phyloP scores from a whole-genome alignment of 2,888 invertebrate species.

The Koerneria pararmatus region DNA sequence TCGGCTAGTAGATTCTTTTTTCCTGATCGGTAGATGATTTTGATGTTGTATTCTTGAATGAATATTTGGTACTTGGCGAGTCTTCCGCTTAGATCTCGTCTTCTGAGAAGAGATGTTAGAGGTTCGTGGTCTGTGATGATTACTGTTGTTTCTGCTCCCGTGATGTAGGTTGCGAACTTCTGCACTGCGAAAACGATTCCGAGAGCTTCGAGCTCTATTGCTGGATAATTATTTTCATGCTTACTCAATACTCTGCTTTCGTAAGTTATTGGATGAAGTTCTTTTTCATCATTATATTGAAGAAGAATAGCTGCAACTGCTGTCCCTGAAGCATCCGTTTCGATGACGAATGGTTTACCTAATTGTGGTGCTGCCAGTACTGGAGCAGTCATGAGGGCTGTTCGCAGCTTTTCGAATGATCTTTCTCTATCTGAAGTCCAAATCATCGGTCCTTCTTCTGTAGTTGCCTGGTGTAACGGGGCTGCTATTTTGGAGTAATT shows the following conservation, averaged over 20 bases:
- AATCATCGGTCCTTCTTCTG: constrained; percentile 18
- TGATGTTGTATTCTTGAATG: no score
- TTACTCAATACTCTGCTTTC: constrained; percentile 14
- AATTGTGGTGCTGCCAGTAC: constrained; percentile 22
- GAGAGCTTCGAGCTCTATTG: constrained; percentile 28
- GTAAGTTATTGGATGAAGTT: constrained; percentile 23
- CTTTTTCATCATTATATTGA: constrained; percentile 21
- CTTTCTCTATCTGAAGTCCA: constrained; percentile 22
- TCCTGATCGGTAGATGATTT: no score
- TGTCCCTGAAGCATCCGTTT: constrained; percentile 25
- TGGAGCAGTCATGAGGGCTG: constrained; percentile 16
- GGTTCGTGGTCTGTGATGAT: constrained; percentile 28
- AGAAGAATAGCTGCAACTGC: constrained; percentile 27
- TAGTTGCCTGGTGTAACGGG: constrained; percentile 24
- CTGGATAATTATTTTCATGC: constrained; percentile 21
- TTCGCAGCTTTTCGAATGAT: constrained; percentile 25
- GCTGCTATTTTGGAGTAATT: constrained; percentile 25
- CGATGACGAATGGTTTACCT: constrained; percentile 26
- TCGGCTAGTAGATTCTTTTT: no score
- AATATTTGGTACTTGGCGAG: no score
- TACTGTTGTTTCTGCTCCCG: constrained; percentile 16
- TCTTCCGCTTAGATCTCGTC: no score
- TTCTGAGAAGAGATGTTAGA: constrained; percentile 21
- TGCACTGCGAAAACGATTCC: constrained; percentile 24
- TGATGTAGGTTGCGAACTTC: constrained; percentile 25